phyloP scores from a whole-genome alignment of 2,797 vertebrate species.

The Melanotaenia nigrans region DNA sequence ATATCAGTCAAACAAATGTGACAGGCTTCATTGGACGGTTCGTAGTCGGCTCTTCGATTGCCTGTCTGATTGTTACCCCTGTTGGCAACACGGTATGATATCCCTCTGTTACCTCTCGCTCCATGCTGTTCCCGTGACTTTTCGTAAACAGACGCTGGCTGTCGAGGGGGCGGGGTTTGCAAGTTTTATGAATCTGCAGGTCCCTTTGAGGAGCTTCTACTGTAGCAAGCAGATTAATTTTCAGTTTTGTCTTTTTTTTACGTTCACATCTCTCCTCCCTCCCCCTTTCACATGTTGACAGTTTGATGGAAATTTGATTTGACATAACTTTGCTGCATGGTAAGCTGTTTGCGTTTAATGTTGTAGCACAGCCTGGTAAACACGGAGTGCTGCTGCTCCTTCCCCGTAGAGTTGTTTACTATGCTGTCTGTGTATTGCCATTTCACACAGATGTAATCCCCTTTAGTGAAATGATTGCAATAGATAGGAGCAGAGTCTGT shows the following conservation, averaged over 20 bases:
- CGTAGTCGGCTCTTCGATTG: background rate
- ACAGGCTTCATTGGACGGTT: background rate
- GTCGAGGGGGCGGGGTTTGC: conserved; percentile 71
- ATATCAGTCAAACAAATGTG: conserved; percentile 8
- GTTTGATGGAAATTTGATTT: background rate
- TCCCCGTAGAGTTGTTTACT: conserved; percentile 49
- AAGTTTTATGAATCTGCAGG: conserved; percentile 79
- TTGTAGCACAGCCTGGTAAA: conserved; percentile 16
- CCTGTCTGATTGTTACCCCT: conserved; percentile 16
- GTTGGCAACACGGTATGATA: conserved; percentile 44
- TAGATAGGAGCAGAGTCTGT: conserved; percentile 18
- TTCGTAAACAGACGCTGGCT: conserved; percentile 77
- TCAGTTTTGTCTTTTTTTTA: conserved; percentile 2
- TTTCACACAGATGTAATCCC: conserved; percentile 25
- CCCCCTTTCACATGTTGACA: background rate
- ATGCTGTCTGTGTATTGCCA: conserved; percentile 37
- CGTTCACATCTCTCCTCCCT: conserved; percentile 8
- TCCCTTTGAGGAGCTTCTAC: conserved; percentile 24
- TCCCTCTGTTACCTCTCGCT: conserved; percentile 28
- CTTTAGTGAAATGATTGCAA: conserved; percentile 31
- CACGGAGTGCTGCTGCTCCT: conserved; percentile 16
- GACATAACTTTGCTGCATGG: conserved; percentile 35
- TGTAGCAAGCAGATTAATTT: background rate
- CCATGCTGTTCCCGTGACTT: conserved; percentile 76
- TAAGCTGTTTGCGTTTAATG: conserved; percentile 2